phyloP scores from a whole-genome alignment of 2,888 invertebrate species.

The Eustalomyia histrio region DNA sequence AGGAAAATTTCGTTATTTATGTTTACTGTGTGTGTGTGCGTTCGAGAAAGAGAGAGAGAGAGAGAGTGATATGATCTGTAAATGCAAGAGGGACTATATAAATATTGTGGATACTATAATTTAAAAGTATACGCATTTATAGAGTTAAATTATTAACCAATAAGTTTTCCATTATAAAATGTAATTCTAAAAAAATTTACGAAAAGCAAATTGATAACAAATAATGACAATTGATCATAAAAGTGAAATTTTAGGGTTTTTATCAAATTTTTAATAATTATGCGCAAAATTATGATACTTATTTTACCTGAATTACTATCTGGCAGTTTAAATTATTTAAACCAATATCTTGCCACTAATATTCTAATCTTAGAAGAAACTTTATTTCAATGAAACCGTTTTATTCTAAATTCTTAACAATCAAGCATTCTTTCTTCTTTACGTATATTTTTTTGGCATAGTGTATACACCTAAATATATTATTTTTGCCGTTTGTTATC shows the following conservation, averaged over 20 bases:
- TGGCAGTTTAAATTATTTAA: too few species aligned
- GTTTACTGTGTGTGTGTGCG: background rate
- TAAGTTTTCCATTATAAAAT: background rate
- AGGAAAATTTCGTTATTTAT: conserved; percentile 30
- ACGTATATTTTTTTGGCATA: background rate
- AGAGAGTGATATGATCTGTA: conserved; percentile 7
- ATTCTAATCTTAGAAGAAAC: too few species aligned
- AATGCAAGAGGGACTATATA: conserved; percentile 36
- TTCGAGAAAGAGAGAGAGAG: too few species aligned
- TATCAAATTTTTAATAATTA: too few species aligned
- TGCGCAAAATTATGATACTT: too few species aligned
- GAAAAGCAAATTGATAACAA: too few species aligned
- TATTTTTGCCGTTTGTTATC: background rate
- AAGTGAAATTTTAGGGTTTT: too few species aligned
- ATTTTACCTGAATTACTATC: too few species aligned
- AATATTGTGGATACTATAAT: background rate
- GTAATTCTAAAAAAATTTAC: background rate
- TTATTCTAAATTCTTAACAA: too few species aligned
- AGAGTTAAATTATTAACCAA: background rate
- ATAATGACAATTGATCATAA: too few species aligned
- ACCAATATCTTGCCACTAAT: too few species aligned
- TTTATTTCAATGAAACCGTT: too few species aligned
- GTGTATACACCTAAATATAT: background rate
- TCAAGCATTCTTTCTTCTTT: background rate
- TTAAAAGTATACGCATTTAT: background rate